phyloP scores from a whole-genome alignment of 2,797 vertebrate species.

The Mallotus villosus region DNA sequence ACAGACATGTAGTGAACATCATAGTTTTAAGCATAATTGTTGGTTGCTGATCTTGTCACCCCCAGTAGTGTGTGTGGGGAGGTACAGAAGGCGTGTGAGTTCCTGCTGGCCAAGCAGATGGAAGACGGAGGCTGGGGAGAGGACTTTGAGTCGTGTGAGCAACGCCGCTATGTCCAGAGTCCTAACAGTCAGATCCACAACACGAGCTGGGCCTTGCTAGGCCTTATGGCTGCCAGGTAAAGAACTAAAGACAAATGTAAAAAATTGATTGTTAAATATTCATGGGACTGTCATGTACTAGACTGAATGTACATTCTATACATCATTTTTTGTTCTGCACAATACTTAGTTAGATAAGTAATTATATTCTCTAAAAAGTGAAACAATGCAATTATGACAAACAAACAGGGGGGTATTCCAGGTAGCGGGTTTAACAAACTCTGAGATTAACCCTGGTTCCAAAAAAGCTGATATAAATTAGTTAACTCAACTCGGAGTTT shows the following conservation, averaged over 20 bases:
- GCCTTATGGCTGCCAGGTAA: conserved; percentile 91
- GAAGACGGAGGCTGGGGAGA: conserved; percentile 95
- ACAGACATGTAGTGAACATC: neutral
- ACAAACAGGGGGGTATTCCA: too few relatives aligned
- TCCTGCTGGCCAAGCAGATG: conserved; percentile 90
- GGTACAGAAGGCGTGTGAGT: conserved; percentile 84
- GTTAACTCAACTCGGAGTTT: too few relatives aligned
- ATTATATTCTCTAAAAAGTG: too few relatives aligned
- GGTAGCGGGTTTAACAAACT: too few relatives aligned
- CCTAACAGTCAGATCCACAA: conserved; percentile 86
- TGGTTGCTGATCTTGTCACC: neutral
- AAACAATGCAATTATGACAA: too few relatives aligned
- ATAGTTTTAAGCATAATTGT: neutral
- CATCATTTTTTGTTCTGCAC: too few relatives aligned
- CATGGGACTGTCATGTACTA: neutral
- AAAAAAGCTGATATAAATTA: too few relatives aligned
- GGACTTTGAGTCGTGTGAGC: conserved; percentile 93
- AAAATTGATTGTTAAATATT: neutral
- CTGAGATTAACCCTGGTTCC: too few relatives aligned
- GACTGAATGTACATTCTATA: neutral
- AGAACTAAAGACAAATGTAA: conserved; percentile 7
- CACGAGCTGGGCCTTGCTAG: conserved; percentile 90
- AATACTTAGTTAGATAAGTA: too few relatives aligned
- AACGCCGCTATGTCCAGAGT: conserved; percentile 85
- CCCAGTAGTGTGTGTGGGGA: conserved; percentile 75